Evolutionary conservation across 2,888 invertebrate genomes (phyloP), one percentile per base, ranked within the genome.

Genomic region (Helleia helle): DNA sequence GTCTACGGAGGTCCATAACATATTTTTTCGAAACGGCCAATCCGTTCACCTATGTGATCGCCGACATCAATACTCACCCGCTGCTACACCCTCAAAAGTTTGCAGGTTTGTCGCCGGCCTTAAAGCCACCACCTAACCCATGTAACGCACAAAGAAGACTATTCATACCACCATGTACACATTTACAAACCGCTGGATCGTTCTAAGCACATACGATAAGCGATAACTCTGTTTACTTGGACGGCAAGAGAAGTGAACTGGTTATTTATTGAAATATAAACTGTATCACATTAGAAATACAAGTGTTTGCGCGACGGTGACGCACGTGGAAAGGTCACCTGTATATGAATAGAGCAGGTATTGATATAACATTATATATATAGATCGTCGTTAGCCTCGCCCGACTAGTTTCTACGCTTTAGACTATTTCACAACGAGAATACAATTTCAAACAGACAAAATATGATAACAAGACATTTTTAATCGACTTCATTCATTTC

Each of bases 341-440:
- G 34, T 34, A 34, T 22, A 18, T 22, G 18, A 34, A 22, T 34
- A 34, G 34, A 34, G 34, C 18, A 22, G 34, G 34, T 34, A 34
- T 34, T 34, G 34, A 22, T 34, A 34, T 34, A 34, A 7, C 12
- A 12, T 12, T 18, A 34, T 9, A 8, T 22, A 22, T 12, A 34
- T 34, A 34, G 34, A 22, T 8, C 34, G 34, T 4, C 18, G 11
- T 34, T 34, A 18, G 8, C 22, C 34, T 22, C 18, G 18, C 34
- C 11, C 22, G 22, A 12, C 34, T 34, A 22, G 34, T 34, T 13
- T 34, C 22, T 34, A 6, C 34, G 34, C 34, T 34, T 22, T 18
- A 22, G 17, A 18, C 11, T 12, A 34, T 34, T 34, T 13, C 22
- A 34, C 34, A 34, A 22, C 11, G 4, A 18, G 11, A 12, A 11